phyloP scores from a whole-genome alignment of 2,113 vertebrate species.

The Chaetodon trifascialis region DNA sequence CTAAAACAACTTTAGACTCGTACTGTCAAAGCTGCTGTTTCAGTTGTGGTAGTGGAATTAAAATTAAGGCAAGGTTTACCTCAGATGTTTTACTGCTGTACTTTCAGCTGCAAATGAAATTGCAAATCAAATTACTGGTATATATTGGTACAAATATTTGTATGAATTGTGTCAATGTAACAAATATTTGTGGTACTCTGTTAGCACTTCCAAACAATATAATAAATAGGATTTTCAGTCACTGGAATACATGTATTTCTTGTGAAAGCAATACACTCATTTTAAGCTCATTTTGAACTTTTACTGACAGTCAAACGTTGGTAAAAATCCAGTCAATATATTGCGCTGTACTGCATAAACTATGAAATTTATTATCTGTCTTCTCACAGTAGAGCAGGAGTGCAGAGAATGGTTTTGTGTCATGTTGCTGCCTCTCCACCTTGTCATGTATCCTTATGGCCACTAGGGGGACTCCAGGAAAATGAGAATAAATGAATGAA shows the following conservation, averaged over 20 bases:
- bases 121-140: not conserved
- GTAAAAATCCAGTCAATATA: not conserved
- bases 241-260: constrained; percentile 13
- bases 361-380: not conserved
- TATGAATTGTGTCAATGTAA: not conserved
- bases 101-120: not conserved
- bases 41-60: constrained; percentile 15
- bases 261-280: not conserved
- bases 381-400: no score
- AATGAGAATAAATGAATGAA: not conserved
- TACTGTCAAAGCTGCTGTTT: constrained; percentile 18
- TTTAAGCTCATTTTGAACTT: not conserved
- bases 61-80: constrained; percentile 21
- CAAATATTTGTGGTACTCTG: not conserved
- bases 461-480: not conserved
- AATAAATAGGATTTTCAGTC: constrained; percentile 36
- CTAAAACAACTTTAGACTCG: constrained; percentile 10
- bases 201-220: not conserved
- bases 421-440: not conserved
- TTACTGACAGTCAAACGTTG: not conserved
- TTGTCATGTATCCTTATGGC: not conserved
- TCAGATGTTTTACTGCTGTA: constrained; percentile 2
- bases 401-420: not conserved
- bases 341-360: not conserved
- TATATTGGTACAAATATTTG: not conserved